Evolutionary conservation across 2,113 vertebrate genomes (phyloP), one percentile per base, ranked within the genome.

Genomic region (Excalfactoria chinensis): DNA sequence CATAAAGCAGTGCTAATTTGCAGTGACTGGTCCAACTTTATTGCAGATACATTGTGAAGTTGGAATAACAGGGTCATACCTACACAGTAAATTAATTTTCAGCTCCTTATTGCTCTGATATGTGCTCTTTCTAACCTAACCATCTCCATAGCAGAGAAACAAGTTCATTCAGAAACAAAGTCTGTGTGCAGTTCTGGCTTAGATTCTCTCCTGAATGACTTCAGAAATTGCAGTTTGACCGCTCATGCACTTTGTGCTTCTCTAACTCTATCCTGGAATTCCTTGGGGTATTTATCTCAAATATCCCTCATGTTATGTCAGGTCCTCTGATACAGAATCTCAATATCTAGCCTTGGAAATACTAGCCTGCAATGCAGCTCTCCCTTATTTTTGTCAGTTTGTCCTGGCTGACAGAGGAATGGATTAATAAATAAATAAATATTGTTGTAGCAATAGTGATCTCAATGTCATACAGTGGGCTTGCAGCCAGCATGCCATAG

Each of bases 271-370:
- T 41, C 46, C 22, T 62, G 26, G n/a, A 59, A 6, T 64, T 94
- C 9, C 30, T 58, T 67, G 32, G 22, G 66, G 0, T 23, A 41
- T 49, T 68, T 51, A 4, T 66, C 6, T 81, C 21, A 51, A 84
- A 51, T 5, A 28, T 11, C 17, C 11, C 1, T 5, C 40, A 0
- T 22, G 2, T 41, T 89, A 2, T 40, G 56, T 37, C 14, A 63
- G 9, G 8, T 32, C 43, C 35, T 34, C 9, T n/a, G 58, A 70
- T 23, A 43, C 8, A 37, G 19, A 67, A 62, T 4, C 8, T 46
- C 28, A 60, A 6, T 4, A 26, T 64, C 60, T 84, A n/a, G 15
- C 12, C 25, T 25, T 56, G 22, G 56, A 92, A 73, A 25, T 56
- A 37, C 22, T 53, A 34, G 37, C 43, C 58, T 71, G 11, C 14